Evolutionary conservation across 2,113 vertebrate species (phyloP), one percentile per base, ranked within the genome.

Genomic region (Elaphurus davidianus): DNA sequence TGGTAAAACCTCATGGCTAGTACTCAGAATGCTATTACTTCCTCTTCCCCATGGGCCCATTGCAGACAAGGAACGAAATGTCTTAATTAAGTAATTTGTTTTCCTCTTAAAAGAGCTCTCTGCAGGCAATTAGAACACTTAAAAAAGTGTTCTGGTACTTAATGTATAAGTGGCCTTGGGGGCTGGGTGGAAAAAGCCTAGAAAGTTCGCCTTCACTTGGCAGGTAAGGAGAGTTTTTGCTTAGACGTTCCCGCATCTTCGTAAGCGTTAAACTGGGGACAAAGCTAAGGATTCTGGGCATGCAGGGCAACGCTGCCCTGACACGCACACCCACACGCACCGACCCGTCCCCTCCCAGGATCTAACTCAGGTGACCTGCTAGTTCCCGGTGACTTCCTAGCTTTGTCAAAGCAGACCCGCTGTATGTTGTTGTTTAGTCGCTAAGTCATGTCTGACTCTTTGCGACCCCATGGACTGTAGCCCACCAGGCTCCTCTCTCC

Each of bases 1-100:
- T 43, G 55, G 36, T n/a, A 82, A 87, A 60, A 57, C 13, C 36
- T 16, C 30, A 25, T 5, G 54, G 50, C 23, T 79, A 40, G 4
- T 21, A 1, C 17, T 13, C 15, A n/a, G 1, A 13, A 14, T 10
- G 15, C 3, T 12, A 0, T 74, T 19, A 8, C 28, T 79, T n/a
- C 25, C 43, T 43, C 28, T 93, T 40, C 54, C 11, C 59, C 33
- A 1, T 27, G 23, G 7, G 16, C 27, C 33, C 78, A 17, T 12
- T 27, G 15, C 15, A 36, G 87, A 64, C 7, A 27, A 0, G 50
- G 54, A 74, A 86, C 12, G 28, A 82, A 54, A 15, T 14, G 33
- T 17, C 5, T 57, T 71, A n/a, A 81, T 40, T 50, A 74, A 33
- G 14, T 9, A 40, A n/a, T 55, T 76, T 62, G 27, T n/a, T 60